phyloP scores from a whole-genome alignment of 2,888 invertebrate species.

The Danaus chrysippus region DNA sequence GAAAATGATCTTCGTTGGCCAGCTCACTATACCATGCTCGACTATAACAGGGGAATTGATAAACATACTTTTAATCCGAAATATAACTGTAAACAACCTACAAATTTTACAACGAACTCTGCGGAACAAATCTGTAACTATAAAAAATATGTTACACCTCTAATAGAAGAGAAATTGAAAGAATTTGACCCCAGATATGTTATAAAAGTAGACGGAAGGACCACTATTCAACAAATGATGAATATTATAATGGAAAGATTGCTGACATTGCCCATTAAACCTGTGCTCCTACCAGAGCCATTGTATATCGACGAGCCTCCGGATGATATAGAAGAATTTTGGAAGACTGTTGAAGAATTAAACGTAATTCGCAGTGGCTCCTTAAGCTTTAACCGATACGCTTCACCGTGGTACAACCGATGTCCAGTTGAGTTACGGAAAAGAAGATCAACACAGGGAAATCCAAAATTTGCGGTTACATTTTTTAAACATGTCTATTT shows the following conservation, averaged over 20 bases:
- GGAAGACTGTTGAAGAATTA: conserved; percentile 51
- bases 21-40: conserved; percentile 46
- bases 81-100: conserved; percentile 69
- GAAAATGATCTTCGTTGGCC: conserved; percentile 55
- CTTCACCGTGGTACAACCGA: conserved; percentile 79
- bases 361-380: conserved; percentile 47
- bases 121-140: conserved; percentile 73
- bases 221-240: conserved; percentile 67
- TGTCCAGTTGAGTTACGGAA: conserved; percentile 82
- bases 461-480: conserved; percentile 74
- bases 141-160: conserved; percentile 58
- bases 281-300: conserved; percentile 63
- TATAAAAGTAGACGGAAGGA: conserved; percentile 80
- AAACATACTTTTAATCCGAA: conserved; percentile 52
- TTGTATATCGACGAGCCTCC: conserved; percentile 55
- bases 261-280: conserved; percentile 46
- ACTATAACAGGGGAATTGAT: conserved; percentile 43
- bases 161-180: conserved; percentile 72
- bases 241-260: conserved; percentile 67
- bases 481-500: conserved; percentile 82
- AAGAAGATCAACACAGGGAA: conserved; percentile 73
- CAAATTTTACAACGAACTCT: conserved; percentile 64
- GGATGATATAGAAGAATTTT: conserved; percentile 65
- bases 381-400: conserved; percentile 51
- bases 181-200: conserved; percentile 75